These are phyloP conservation scores for Malacoraja senta DNA, from an alignment of 2,797 vertebrate species.

Conservation along the genomic window DNA sequence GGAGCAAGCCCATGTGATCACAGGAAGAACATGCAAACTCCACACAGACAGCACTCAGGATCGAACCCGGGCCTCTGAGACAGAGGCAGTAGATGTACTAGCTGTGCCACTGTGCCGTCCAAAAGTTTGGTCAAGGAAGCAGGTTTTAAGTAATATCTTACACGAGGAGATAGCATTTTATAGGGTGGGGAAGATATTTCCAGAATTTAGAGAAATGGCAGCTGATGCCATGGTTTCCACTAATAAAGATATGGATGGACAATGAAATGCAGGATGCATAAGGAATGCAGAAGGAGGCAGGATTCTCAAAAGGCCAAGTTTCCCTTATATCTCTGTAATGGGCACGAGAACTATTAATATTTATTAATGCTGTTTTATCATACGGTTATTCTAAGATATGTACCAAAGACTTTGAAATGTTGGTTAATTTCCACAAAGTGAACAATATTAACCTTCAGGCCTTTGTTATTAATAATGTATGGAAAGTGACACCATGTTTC, in stretches of 20 bases:
- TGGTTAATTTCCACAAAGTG: too few species aligned
- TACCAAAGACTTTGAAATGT: too few species aligned
- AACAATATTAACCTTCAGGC: too few species aligned
- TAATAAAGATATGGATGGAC: background rate
- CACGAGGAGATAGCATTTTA: background rate
- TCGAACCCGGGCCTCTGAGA: too few species aligned
- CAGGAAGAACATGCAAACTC: too few species aligned
- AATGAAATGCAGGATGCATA: background rate
- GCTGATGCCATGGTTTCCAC: background rate
- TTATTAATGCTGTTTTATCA: too few species aligned
- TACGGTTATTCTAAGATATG: too few species aligned
- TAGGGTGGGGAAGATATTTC: background rate
- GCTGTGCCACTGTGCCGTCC: too few species aligned
- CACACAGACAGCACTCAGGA: too few species aligned
- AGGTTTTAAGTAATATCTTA: background rate
- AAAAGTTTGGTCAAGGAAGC: background rate
- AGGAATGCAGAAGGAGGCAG: background rate
- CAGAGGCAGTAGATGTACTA: too few species aligned
- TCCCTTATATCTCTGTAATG: background rate
- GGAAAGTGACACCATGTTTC: background rate
- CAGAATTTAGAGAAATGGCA: background rate
- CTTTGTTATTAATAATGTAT: too few species aligned
- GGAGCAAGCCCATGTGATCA: too few species aligned
- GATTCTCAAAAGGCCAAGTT: background rate
- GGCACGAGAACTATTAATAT: background rate